These are phyloP conservation scores for Peromyscus aztecus DNA, from an alignment of 2,797 vertebrate genomes.

Conservation along the genomic window DNA sequence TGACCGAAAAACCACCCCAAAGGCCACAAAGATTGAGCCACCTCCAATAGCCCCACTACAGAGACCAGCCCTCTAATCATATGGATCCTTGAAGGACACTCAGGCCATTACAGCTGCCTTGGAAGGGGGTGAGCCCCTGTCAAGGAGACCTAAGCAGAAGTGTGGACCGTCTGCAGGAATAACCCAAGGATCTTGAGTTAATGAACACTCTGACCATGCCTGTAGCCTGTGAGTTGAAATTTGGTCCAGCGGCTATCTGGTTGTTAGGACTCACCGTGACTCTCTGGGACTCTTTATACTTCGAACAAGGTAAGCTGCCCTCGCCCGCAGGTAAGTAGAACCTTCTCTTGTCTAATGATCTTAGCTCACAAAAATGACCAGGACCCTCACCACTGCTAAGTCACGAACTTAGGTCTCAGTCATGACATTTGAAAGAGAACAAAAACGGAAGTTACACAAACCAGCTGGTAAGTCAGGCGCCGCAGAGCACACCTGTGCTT, in stretches of 20 bases:
- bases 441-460: background rate
- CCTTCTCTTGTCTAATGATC: background rate
- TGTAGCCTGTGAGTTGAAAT: background rate
- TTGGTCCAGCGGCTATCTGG: background rate
- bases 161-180: background rate
- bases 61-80: background rate
- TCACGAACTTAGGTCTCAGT: background rate
- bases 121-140: background rate
- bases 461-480: background rate
- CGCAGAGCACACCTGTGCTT: background rate
- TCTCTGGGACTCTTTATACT: background rate
- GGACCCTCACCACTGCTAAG: background rate
- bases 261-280: background rate
- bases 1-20: background rate
- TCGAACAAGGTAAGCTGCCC: background rate
- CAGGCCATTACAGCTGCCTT: background rate
- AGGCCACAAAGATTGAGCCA: background rate
- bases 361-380: background rate
- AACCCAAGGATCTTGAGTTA: background rate
- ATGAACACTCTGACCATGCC: background rate
- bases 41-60: no score
- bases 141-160: background rate
- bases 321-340: background rate
- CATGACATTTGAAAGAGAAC: background rate
- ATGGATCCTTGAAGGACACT: background rate